Evolutionary conservation across 1,140 invertebrate genomes (phyloP).

Genomic region (Euglossa dilemma): DNA sequence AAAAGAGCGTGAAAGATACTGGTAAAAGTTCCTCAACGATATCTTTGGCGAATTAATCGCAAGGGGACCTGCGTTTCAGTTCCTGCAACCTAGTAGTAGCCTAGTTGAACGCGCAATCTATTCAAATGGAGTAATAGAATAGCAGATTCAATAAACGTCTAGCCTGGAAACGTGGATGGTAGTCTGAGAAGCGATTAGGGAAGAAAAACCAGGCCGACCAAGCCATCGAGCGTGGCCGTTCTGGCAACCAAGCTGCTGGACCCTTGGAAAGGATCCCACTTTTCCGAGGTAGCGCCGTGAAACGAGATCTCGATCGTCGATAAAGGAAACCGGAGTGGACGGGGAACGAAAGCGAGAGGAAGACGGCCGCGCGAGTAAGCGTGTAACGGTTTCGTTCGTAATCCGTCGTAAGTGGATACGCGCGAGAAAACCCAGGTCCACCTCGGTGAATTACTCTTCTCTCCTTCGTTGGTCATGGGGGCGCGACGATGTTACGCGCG

Average conservation of each 20-base stretch:
- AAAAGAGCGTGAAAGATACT: neutral
- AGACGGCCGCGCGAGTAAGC: neutral
- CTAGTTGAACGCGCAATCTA: neutral
- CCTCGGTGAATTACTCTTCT: constrained; percentile 23
- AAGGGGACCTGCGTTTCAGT: neutral
- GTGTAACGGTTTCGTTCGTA: constrained; percentile 38
- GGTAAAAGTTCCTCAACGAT: accelerated
- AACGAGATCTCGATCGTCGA: constrained; percentile 26
- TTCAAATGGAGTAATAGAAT: neutral
- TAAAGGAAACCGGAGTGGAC: constrained; percentile 5
- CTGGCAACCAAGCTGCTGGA: constrained; percentile 1
- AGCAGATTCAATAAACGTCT: constrained; percentile 19
- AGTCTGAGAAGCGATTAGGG: constrained; percentile 16
- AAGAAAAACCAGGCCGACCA: constrained; percentile 15
- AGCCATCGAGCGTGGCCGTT: neutral
- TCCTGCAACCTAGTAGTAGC: neutral
- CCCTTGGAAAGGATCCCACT: constrained; percentile 32
- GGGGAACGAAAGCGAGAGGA: constrained; percentile 36
- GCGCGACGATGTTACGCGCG: neutral
- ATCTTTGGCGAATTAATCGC: no score
- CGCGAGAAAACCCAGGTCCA: constrained; percentile 31
- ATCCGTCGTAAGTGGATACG: constrained; percentile 42
- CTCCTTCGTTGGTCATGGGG: neutral
- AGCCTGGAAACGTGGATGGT: no score
- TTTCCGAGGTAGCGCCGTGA: neutral